These are phyloP conservation scores for Euwallacea fornicatus DNA, from an alignment of 1,140 invertebrate genomes.

Conservation along the genomic window DNA sequence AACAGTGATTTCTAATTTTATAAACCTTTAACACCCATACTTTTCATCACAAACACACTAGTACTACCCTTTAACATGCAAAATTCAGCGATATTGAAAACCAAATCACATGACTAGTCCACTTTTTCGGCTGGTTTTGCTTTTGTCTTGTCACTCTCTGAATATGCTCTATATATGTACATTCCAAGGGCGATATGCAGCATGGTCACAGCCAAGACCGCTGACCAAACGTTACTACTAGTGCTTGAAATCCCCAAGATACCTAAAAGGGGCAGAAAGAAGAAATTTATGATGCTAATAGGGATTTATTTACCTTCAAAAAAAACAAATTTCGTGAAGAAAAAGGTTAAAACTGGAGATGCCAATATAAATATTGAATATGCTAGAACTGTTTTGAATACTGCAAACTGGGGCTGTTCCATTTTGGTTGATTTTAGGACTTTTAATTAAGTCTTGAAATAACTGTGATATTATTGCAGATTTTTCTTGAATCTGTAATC, in stretches of 20 bases:
- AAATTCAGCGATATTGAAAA: background rate
- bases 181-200: conserved; percentile 73
- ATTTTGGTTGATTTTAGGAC: conserved; percentile 2
- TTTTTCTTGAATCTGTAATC: too few species aligned
- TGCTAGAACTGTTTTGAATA: conserved; percentile 64
- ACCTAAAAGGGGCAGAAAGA: conserved; percentile 52
- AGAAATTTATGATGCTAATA: conserved; percentile 1
- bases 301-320: conserved; percentile 57
- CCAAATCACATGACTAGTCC: conserved; percentile 42
- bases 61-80: background rate
- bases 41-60: background rate
- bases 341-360: conserved; percentile 64
- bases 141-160: conserved; percentile 53
- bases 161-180: conserved; percentile 77
- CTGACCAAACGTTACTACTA: conserved; percentile 73
- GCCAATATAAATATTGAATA: conserved; percentile 66
- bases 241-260: conserved; percentile 61
- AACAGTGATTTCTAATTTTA: background rate
- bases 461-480: too few species aligned
- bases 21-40: background rate
- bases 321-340: conserved; percentile 59
- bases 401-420: conserved; percentile 47
- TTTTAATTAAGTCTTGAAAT: background rate
- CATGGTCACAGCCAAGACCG: conserved; percentile 68
- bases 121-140: conserved; percentile 44